Base-by-base conservation (phyloP, 35 echinoderm and acorn worm genomes). In the Apostichopus californicus region DNA sequence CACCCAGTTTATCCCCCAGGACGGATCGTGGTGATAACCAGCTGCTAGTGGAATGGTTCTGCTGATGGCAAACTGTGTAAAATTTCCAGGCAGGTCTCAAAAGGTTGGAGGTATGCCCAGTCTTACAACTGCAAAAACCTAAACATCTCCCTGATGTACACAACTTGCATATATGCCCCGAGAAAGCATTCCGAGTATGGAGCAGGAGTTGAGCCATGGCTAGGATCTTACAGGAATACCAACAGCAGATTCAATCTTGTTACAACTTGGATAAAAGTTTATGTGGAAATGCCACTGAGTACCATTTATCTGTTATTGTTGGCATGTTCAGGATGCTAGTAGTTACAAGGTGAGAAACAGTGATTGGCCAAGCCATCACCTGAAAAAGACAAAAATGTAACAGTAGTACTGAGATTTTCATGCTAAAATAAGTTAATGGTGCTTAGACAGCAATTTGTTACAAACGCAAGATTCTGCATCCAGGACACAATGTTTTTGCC, bases 121-220 rank as follows among this genome's bases (percentile, higher is more conserved):
- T 52, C 34, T 75, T 75, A 18, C 86, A 89, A 5, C 86, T 17
- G 26, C 86, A 89, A 17, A 65, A 24, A 13, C 15, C 18, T 28
- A 89, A 63, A 55, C 86, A 89, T 57, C 86, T 68, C 86, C 86
- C 86, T 72, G 86, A 65, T 34, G 86, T 25, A 89, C 86, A 89
- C 56, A 89, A 63, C 86, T 75, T 75, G 61, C 86, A 89, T 1
- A 89, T 28, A 72, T 75, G 81, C 61, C 64, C 86, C 21, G 86
- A 75, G 5, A 54, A 72, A 1, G 26, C 28, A 73, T 63, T 89
- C 72, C 81, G 57, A 7, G 81, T 85, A 57, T 85, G 81, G 55
- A 85, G 58, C 20, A 85, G 81, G 55, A 85, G 55, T 58, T 55
- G 81, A 17, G 86, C 86, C 86, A 89, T 89, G 25, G 46, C 55